Percentiles rank a stretch among this genome's conserved stretches.
Evolutionary conservation across 2,113 vertebrate species (phyloP).

Genomic region (Lepisosteus osseus): DNA sequence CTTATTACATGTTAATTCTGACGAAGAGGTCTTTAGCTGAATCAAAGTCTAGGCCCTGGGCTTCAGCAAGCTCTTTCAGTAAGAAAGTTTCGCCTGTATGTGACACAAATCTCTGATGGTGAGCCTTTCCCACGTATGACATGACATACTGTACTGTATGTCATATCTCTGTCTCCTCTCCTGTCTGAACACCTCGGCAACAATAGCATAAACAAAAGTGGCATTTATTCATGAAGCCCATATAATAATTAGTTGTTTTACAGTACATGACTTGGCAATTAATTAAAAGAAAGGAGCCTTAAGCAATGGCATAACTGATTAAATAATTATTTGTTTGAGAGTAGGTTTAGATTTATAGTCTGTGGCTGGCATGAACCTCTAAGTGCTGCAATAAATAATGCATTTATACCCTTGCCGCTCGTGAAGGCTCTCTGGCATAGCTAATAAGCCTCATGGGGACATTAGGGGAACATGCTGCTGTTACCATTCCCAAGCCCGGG

Average conservation of each 20-base stretch:
- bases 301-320: conserved; percentile 17
- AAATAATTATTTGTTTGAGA: conserved; percentile 4
- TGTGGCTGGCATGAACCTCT: conserved; percentile 4
- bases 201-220: conserved; percentile 45
- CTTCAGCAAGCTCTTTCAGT: no score
- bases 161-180: no score
- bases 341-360: neutral
- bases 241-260: conserved; percentile 45
- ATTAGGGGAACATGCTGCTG: neutral
- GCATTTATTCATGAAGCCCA: conserved; percentile 36
- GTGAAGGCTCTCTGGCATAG: conserved; percentile 9
- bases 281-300: conserved; percentile 23
- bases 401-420: conserved; percentile 20
- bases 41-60: no score
- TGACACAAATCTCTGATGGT: no score
- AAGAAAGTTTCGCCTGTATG: no score
- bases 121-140: conserved; percentile 35
- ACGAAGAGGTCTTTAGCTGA: no score
- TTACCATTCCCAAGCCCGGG: neutral
- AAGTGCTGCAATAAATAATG: neutral
- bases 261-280: conserved; percentile 48
- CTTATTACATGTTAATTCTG: no score
- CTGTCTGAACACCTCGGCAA: conserved; percentile 24
- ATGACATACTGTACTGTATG: no score
- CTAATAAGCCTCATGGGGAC: conserved; percentile 7